Conservation (phyloP, 2,113 vertebrate species). For the Aphelocoma coerulescens region DNA sequence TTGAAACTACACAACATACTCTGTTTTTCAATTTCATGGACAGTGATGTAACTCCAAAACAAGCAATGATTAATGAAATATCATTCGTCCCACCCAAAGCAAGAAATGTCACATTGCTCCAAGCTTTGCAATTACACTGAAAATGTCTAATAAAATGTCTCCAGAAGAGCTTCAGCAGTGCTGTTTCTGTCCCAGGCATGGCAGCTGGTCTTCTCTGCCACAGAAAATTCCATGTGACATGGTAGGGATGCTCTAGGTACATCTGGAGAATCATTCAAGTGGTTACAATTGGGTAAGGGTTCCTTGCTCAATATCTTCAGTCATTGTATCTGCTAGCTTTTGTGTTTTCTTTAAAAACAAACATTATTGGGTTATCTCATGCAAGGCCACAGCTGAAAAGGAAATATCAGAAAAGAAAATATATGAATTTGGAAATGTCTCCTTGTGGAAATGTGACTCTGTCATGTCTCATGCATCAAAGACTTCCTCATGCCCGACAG, state of each 20-base stretch:
- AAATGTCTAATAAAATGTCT: background rate
- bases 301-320: background rate
- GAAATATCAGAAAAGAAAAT: background rate
- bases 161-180: background rate
- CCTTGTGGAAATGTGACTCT: background rate
- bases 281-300: background rate
- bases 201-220: background rate
- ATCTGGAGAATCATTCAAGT: background rate
- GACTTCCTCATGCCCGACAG: background rate
- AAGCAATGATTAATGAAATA: slow-evolving; percentile 51
- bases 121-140: background rate
- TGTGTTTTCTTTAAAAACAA: background rate
- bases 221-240: background rate
- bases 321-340: background rate
- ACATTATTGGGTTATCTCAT: background rate
- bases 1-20: background rate
- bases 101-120: slow-evolving; percentile 19
- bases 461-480: background rate
- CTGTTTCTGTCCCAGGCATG: background rate
- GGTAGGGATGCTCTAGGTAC: background rate
- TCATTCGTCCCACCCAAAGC: background rate
- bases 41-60: slow-evolving; percentile 40
- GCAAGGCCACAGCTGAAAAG: slow-evolving; percentile 10
- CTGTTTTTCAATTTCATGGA: slow-evolving; percentile 28
- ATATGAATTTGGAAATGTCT: background rate